Conservation (phyloP, 2,888 invertebrate species). For the Oxyteleia sp. region DNA sequence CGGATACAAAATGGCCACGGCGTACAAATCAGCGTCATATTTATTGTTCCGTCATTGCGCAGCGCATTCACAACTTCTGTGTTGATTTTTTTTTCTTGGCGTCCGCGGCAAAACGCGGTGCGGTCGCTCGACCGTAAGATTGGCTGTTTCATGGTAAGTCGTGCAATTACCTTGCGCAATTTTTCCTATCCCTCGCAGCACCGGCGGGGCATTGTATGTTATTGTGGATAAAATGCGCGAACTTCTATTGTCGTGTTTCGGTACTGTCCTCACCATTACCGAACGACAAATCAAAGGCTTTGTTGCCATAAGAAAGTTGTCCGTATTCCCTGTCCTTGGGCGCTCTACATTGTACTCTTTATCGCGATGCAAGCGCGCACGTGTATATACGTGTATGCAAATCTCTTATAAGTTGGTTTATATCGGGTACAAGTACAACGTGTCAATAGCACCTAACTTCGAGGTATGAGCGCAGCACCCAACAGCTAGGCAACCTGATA, state of each 20-base stretch:
- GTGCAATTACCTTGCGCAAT: conserved; percentile 83
- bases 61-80: conserved; percentile 51
- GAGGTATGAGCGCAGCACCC: conserved; percentile 6
- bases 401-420: conserved; percentile 21
- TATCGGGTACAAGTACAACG: conserved; percentile 61
- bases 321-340: conserved; percentile 50
- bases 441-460: conserved; percentile 55
- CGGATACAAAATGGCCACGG: conserved; percentile 25
- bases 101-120: conserved; percentile 74
- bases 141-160: conserved; percentile 79
- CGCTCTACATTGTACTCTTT: conserved; percentile 29
- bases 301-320: conserved; percentile 67
- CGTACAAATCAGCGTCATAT: conserved; percentile 42
- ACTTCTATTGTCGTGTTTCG: conserved; percentile 57
- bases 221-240: conserved; percentile 48
- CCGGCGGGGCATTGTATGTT: conserved; percentile 32
- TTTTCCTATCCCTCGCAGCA: conserved; percentile 66
- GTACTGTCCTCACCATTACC: conserved; percentile 36
- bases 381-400: conserved; percentile 58
- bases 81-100: conserved; percentile 78
- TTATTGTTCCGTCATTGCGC: conserved; percentile 61
- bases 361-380: conserved; percentile 56
- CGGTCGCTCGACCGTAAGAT: conserved; percentile 77
- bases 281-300: conserved; percentile 29
- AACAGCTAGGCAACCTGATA: conserved; percentile 50